Base-by-base conservation (phyloP, 2,888 invertebrate species). In the Thumatha senex region DNA sequence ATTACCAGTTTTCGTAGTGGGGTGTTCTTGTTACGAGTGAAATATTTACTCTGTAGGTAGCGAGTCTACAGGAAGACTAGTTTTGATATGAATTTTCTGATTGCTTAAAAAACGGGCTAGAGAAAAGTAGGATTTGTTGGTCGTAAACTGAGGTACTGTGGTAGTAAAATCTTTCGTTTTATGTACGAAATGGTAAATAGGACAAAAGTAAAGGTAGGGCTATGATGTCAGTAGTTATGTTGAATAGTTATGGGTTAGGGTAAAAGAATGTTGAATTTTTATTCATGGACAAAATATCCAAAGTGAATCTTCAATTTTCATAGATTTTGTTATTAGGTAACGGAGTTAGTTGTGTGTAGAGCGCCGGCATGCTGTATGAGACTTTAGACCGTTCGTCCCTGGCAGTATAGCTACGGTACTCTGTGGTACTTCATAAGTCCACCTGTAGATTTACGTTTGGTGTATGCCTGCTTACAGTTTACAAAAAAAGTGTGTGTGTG, bases 151-250 rank as follows among this genome's bases (percentile, higher is more conserved):
- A 51, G 49, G 18, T 24, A 24, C 18, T 24, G 18, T 46, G 54
- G 18, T 54, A 48, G 48, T 41, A 50, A 52, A 36, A 64, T 46
- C 54, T 63, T 67, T 42, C 43, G 48, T 56, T 67, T 65, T 67
- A 67, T 67, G 56, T 58, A 49, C 30, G 40, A 56, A 64, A 67
- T 56, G 49, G 58, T 61, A 56, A 56, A 67, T 42, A 58, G 54
- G 47, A 60, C 45, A 44, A 54, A 54, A 46, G 51, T 45, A 55
- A 59, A 49, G 38, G 31, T 49, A 47, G 34, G 40, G 33, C 29
- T 24, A 14, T n/a, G 29, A 29, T 13, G 48, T 40, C 39, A 33
- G 35, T 48, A 34, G 43, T 46, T 31, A 45, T 24, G 35, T 30
- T 7, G 13, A 7, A 7, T 46, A 49, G 51, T 40, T 51, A 36